Base-by-base conservation (phyloP, 2,888 invertebrate species). In the Hoplodrina blanda region DNA sequence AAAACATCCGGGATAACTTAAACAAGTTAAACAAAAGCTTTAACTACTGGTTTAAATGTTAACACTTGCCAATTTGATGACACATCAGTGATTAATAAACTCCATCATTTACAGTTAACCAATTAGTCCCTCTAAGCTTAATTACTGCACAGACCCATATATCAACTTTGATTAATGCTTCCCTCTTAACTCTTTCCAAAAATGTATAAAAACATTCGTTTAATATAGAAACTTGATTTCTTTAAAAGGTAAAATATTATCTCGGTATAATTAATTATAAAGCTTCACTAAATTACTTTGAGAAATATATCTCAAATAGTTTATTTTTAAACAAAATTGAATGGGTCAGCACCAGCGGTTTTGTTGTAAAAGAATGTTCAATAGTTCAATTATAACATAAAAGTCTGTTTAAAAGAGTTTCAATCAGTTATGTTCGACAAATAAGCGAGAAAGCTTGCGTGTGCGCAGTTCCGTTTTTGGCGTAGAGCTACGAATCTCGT, bases 401-500 rank as follows among this genome's bases (percentile, higher is more conserved):
- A 71, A 73, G 64, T 59, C 57, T 65, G 59, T 68, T 74, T 72
- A 37, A 49, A 73, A 73, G 49, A 76, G 61, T 57, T 73, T 71
- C 67, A 73, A 80, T 75, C 62, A 69, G 57, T 76, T 75, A 64
- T 67, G 73, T 68, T 81, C 55, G 70, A 76, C 79, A 82, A 87
- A 84, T 85, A 84, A 82, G 79, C 71, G 77, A 83, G 83, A 87
- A 87, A 86, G 83, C 63, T 63, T 76, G 76, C 81, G 84, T 71
- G 80, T 77, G 84, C 82, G 83, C 83, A 81, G 83, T 89, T 89
- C 86, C 88, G 89, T 86, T 87, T 80, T 80, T 75, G 68, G 76
- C 82, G 86, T 81, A 91, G 92, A 90, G 91, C 93, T 94, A 94
- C 93, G 93, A 90, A 87, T 86, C 85, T 91, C 92, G 94, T 93